Percentiles rank a stretch among this genome's conserved stretches.
phyloP scores from a whole-genome alignment of 2,888 invertebrate species.

The Busseola fusca region DNA sequence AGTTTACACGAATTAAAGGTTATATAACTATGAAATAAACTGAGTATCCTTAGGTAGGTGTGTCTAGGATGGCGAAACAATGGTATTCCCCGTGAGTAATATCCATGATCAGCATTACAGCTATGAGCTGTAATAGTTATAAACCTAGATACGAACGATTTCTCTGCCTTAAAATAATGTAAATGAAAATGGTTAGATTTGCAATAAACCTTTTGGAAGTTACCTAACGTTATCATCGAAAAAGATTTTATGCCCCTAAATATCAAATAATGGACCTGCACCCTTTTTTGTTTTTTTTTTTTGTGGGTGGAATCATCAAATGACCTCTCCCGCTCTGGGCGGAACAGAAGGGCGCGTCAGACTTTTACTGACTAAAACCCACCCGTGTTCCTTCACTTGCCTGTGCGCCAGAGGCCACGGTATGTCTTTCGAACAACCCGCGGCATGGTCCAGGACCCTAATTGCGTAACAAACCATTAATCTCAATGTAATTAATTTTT shows the following conservation, averaged over 20 bases:
- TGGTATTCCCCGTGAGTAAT: constrained; percentile 39
- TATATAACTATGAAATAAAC: constrained; percentile 14
- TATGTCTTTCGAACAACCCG: too few relatives aligned
- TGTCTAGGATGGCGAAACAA: constrained; percentile 23
- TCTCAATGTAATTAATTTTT: too few relatives aligned
- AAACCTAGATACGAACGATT: constrained; percentile 35
- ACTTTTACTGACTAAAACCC: too few relatives aligned
- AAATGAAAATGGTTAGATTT: background rate
- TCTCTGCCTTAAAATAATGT: constrained; percentile 18
- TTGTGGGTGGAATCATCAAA: too few relatives aligned
- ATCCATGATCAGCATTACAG: constrained; percentile 36
- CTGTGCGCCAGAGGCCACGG: too few relatives aligned
- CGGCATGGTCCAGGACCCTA: too few relatives aligned
- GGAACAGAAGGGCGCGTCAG: too few relatives aligned
- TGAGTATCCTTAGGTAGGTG: constrained; percentile 26
- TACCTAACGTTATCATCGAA: background rate
- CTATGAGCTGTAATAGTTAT: constrained; percentile 16
- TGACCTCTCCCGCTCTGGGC: too few relatives aligned
- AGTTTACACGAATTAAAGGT: background rate
- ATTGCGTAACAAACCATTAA: too few relatives aligned
- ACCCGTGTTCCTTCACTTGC: too few relatives aligned
- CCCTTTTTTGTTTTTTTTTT: too few relatives aligned
- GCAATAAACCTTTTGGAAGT: background rate
- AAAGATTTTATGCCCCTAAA: background rate
- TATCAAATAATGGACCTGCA: background rate